These are phyloP conservation scores for Hormaphis cornu DNA, from an alignment of 1,140 invertebrate genomes.

Conservation along the genomic window DNA sequence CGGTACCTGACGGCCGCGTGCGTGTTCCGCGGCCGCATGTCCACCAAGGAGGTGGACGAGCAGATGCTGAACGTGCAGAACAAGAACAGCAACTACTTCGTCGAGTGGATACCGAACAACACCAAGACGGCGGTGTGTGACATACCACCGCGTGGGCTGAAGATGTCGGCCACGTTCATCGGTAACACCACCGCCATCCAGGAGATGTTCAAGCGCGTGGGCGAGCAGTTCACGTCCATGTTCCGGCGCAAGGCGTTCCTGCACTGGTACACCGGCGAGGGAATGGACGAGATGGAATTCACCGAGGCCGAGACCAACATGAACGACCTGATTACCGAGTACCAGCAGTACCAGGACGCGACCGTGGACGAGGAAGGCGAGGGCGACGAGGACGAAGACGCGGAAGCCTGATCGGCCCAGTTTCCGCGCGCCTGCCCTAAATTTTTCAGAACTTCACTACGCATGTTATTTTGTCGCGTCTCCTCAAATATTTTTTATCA, in stretches of 20 bases:
- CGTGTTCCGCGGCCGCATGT: slow-evolving; percentile 71
- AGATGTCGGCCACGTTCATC: slow-evolving; percentile 78
- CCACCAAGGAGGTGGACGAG: too few species aligned
- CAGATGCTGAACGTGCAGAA: slow-evolving; percentile 66
- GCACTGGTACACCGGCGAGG: too few species aligned
- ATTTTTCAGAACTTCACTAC: slow-evolving; percentile 73
- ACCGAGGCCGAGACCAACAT: slow-evolving; percentile 66
- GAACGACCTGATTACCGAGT: slow-evolving; percentile 72
- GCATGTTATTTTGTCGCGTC: too few species aligned
- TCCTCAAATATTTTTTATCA: too few species aligned
- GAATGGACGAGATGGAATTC: too few species aligned
- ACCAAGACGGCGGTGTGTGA: slow-evolving; percentile 80
- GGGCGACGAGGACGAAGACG: slow-evolving; percentile 54
- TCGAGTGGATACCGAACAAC: slow-evolving; percentile 81
- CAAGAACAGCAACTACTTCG: slow-evolving; percentile 68
- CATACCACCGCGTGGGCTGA: slow-evolving; percentile 72
- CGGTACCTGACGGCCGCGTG: slow-evolving; percentile 77
- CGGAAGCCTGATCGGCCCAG: slow-evolving; percentile 51
- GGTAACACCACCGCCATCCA: too few species aligned
- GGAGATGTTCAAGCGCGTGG: slow-evolving; percentile 56
- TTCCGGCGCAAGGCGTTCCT: slow-evolving; percentile 67
- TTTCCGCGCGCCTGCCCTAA: slow-evolving; percentile 79
- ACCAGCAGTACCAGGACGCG: slow-evolving; percentile 70
- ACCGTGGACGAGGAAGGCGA: slow-evolving; percentile 57
- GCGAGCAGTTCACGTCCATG: slow-evolving; percentile 72